Conservation (phyloP, 2,888 invertebrate genomes). For the Plusia festucae region DNA sequence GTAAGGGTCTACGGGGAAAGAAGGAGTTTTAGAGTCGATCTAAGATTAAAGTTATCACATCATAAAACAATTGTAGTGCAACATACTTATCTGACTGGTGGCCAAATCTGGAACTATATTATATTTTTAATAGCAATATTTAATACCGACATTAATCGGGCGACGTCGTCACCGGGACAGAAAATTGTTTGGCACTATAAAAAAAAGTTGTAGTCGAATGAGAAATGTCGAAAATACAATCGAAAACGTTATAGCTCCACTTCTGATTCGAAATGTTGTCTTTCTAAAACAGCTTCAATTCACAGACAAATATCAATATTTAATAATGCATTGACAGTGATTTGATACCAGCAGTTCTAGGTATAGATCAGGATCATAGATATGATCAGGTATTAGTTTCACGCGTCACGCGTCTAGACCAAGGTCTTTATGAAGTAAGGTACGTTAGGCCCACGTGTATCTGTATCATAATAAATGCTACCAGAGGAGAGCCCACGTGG, state of each 20-base stretch:
- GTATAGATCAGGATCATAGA: neutral
- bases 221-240: too few species aligned
- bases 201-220: too few species aligned
- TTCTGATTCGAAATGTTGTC: neutral
- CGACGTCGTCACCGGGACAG: too few species aligned
- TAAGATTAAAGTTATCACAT: too few species aligned
- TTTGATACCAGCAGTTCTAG: neutral
- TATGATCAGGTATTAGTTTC: neutral
- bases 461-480: neutral
- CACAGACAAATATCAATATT: neutral
- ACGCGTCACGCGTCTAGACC: slow-evolving; percentile 1
- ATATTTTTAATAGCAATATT: too few species aligned
- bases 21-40: too few species aligned
- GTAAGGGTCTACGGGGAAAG: too few species aligned
- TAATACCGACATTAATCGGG: too few species aligned
- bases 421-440: neutral
- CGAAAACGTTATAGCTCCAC: neutral
- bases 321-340: neutral
- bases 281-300: neutral
- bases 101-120: too few species aligned
- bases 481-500: neutral
- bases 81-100: too few species aligned
- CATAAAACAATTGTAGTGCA: too few species aligned
- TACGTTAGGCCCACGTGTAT: neutral
- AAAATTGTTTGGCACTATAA: too few species aligned